A percentile compares a stretch with the other conserved stretches of the same genome.
Evolutionary conservation across 2,888 invertebrate genomes (phyloP).

Genomic region (Orgyia antiqua): DNA sequence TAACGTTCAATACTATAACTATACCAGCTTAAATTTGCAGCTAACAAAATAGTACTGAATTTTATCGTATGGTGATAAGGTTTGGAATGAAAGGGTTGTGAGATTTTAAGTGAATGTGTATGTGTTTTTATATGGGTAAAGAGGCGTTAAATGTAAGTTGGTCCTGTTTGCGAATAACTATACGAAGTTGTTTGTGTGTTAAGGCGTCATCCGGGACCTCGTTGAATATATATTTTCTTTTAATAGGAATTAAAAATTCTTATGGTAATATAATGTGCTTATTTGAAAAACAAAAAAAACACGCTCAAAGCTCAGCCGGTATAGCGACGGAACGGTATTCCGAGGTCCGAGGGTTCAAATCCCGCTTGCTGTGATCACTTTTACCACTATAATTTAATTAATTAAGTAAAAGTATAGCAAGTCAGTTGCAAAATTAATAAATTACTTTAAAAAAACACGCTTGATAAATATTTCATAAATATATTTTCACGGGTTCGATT

Average conservation of each 20-base stretch:
- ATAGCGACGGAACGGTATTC: too few relatives aligned
- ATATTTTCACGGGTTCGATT: too few relatives aligned
- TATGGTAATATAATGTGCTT: too few relatives aligned
- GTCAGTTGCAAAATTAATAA: too few relatives aligned
- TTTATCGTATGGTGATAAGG: neutral
- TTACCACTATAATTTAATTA: too few relatives aligned
- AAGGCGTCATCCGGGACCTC: constrained; percentile 38
- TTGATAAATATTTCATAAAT: too few relatives aligned
- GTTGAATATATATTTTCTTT: constrained; percentile 32
- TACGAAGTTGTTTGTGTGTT: constrained; percentile 50
- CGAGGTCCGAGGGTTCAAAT: too few relatives aligned
- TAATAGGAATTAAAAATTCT: constrained; percentile 10
- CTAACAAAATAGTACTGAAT: neutral
- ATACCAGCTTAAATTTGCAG: constrained; percentile 9
- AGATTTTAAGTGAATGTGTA: neutral
- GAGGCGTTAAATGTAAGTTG: constrained; percentile 59
- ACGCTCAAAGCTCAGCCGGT: too few relatives aligned
- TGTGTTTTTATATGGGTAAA: constrained; percentile 18
- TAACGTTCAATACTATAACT: constrained; percentile 58
- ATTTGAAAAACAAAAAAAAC: too few relatives aligned
- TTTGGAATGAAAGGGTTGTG: neutral
- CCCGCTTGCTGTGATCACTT: too few relatives aligned
- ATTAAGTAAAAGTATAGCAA: too few relatives aligned
- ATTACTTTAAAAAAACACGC: too few relatives aligned
- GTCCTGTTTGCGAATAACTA: constrained; percentile 48